Conservation (phyloP, 1,140 invertebrate genomes). For the Penaeus indicus region DNA sequence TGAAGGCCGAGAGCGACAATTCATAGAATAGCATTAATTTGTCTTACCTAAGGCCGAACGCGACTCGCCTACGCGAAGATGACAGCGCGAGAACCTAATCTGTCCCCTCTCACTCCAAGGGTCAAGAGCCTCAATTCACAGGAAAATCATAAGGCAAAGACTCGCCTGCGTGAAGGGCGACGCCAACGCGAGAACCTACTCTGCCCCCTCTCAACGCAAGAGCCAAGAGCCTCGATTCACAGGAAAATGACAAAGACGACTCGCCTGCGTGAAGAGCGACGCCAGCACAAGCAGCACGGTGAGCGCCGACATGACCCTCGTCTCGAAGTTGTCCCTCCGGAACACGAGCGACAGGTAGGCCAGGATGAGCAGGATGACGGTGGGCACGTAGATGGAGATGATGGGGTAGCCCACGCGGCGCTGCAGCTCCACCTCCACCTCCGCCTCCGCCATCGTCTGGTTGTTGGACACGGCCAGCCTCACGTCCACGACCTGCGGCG, state of each 20-base stretch:
- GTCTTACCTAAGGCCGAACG: too few relatives aligned
- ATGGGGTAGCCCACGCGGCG: constrained; percentile 54
- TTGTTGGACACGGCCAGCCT: constrained; percentile 29
- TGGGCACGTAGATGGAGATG: constrained; percentile 60
- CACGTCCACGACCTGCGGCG: constrained; percentile 45
- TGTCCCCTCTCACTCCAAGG: too few relatives aligned
- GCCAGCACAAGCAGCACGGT: constrained; percentile 52
- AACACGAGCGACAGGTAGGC: constrained; percentile 59
- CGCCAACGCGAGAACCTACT: not conserved
- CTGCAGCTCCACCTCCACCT: constrained; percentile 49
- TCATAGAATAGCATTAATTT: too few relatives aligned
- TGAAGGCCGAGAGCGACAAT: too few relatives aligned
- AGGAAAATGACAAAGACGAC: not conserved
- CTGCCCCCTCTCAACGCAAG: too few relatives aligned
- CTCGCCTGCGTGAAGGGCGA: constrained; percentile 57
- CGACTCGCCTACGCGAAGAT: too few relatives aligned
- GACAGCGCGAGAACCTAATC: too few relatives aligned
- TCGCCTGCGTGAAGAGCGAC: constrained; percentile 57
- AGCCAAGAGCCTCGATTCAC: too few relatives aligned
- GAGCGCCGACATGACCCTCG: constrained; percentile 46
- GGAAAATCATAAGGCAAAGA: not conserved
- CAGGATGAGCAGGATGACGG: constrained; percentile 58
- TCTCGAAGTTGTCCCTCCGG: constrained; percentile 57
- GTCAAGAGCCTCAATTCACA: not conserved
- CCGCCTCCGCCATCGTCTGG: constrained; percentile 25